Evolutionary conservation across 2,888 invertebrate genomes (phyloP).

Genomic region (Callyntrura sp.): DNA sequence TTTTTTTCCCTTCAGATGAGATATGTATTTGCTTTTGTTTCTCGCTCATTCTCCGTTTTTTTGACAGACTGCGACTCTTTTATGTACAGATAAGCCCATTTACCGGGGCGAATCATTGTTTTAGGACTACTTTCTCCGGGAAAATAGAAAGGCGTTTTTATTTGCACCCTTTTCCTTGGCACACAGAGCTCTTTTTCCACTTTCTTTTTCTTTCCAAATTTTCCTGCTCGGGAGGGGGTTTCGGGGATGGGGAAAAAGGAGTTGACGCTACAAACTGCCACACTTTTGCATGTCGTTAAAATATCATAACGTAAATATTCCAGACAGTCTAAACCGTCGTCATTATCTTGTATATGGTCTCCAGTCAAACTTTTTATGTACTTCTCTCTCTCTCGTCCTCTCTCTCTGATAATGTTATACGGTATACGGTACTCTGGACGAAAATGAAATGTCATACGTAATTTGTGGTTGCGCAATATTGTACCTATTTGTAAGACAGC

Average conservation of each 20-base stretch:
- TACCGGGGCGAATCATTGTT: not conserved
- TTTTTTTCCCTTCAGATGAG: too few species aligned
- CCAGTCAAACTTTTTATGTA: too few species aligned
- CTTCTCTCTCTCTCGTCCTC: too few species aligned
- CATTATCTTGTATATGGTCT: too few species aligned
- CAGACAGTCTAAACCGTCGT: too few species aligned
- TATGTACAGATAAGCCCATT: slow-evolving; percentile 7
- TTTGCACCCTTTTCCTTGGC: slow-evolving; percentile 66
- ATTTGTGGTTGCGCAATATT: too few species aligned
- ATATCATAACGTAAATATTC: slow-evolving; percentile 56
- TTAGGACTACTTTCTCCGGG: not conserved
- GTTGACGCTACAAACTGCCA: slow-evolving; percentile 49
- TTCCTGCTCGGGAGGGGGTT: slow-evolving; percentile 39
- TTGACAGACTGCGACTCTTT: not conserved
- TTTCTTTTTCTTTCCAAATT: slow-evolving; percentile 19
- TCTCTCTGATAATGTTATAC: too few species aligned
- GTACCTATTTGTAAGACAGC: too few species aligned
- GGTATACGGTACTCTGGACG: too few species aligned
- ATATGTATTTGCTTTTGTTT: too few species aligned
- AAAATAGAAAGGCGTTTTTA: slow-evolving; percentile 66
- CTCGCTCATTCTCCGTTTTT: not conserved
- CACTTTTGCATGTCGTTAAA: slow-evolving; percentile 43
- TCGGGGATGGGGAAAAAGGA: not conserved
- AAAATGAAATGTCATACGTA: too few species aligned
- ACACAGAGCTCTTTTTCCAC: slow-evolving; percentile 52